A percentile compares a stretch with the other conserved stretches of the same genome.
Evolutionary conservation across 2,888 invertebrate genomes (phyloP).

Genomic region (Prosapia bicincta): DNA sequence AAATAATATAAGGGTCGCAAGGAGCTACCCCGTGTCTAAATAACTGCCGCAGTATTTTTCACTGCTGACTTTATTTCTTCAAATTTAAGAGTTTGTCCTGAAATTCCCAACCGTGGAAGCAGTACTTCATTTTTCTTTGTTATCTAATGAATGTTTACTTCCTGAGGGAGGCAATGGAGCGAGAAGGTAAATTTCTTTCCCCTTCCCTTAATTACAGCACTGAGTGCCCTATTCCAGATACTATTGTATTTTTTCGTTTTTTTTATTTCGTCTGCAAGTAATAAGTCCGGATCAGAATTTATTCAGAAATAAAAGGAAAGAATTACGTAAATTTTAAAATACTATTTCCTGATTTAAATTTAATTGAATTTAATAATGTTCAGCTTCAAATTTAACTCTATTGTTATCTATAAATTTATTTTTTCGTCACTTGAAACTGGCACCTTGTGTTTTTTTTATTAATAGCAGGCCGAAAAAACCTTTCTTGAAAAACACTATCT

Average conservation of each 20-base stretch:
- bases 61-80: not conserved
- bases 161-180: not conserved
- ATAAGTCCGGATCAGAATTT: no score
- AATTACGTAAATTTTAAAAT: no score
- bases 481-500: no score
- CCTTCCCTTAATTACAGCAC: not conserved
- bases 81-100: not conserved
- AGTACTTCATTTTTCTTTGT: not conserved
- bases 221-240: not conserved
- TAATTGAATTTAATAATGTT: no score
- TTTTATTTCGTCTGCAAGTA: no score
- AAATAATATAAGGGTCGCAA: not conserved
- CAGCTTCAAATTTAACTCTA: no score
- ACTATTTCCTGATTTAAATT: no score
- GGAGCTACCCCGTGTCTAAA: not conserved
- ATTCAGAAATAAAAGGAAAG: no score
- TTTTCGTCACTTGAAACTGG: no score
- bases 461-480: no score
- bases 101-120: not conserved
- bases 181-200: not conserved
- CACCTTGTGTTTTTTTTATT: no score
- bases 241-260: not conserved
- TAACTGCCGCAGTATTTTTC: not conserved
- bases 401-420: no score
- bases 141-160: constrained; percentile 2